Evolutionary conservation across 2,797 vertebrate genomes (phyloP).

Genomic region (Coranthus polyacanthus): DNA sequence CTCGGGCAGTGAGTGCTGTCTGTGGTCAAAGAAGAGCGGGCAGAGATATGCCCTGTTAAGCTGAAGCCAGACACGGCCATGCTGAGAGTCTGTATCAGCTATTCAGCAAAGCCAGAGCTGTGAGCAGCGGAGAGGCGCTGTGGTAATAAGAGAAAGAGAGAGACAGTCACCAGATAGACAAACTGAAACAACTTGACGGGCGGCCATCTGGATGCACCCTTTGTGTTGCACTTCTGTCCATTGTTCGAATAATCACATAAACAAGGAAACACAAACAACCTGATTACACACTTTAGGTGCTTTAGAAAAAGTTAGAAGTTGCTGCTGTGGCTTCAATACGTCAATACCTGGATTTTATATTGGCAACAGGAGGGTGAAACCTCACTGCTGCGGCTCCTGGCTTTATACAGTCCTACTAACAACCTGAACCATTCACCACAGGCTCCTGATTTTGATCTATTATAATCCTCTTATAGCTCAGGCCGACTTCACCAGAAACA

Average conservation of each 20-base stretch:
- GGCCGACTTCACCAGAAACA: not conserved
- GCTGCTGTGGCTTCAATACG: too few species aligned
- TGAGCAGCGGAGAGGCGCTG: slow-evolving; percentile 45
- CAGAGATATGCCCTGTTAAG: slow-evolving; percentile 69
- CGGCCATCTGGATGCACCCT: slow-evolving; percentile 12
- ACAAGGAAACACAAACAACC: not conserved
- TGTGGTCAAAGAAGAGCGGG: slow-evolving; percentile 71
- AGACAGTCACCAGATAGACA: slow-evolving; percentile 25
- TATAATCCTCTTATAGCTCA: not conserved
- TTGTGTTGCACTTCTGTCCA: not conserved
- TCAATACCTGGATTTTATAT: too few species aligned
- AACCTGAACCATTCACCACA: not conserved
- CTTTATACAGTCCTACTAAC: not conserved
- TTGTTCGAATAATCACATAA: slow-evolving; percentile 18
- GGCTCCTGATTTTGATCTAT: not conserved
- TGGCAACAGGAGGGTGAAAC: too few species aligned
- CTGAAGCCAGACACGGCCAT: slow-evolving; percentile 61
- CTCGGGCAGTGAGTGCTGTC: slow-evolving; percentile 63
- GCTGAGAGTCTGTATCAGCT: slow-evolving; percentile 67
- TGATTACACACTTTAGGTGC: too few species aligned
- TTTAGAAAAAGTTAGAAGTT: too few species aligned
- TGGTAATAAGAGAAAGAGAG: slow-evolving; percentile 41
- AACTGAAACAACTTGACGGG: slow-evolving; percentile 24
- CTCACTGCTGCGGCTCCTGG: too few species aligned
- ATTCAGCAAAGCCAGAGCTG: slow-evolving; percentile 46